These are phyloP conservation scores for Uria lomvia DNA, from an alignment of 2,113 vertebrate species.

Conservation along the genomic window DNA sequence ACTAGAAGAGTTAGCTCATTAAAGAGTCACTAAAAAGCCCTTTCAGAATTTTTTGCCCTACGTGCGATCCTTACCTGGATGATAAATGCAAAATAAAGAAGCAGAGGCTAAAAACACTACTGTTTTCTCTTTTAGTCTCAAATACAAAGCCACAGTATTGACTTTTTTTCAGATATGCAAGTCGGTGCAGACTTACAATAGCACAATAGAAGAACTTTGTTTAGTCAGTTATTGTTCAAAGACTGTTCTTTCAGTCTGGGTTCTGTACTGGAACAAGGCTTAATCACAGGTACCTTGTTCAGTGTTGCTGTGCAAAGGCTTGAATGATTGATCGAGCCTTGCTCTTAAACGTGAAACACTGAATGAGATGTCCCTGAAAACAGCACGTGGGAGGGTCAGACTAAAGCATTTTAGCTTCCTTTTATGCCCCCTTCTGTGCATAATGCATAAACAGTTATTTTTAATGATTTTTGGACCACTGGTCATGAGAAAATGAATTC, in stretches of 20 bases:
- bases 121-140: background rate
- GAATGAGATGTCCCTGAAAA: background rate
- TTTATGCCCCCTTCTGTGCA: background rate
- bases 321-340: background rate
- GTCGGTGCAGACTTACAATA: background rate
- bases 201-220: background rate
- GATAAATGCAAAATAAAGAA: background rate
- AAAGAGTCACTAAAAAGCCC: background rate
- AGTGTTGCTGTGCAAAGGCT: background rate
- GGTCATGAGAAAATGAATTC: background rate
- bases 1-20: background rate
- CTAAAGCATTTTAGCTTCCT: background rate
- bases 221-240: background rate
- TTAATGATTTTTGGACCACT: background rate
- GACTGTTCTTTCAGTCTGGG: background rate
- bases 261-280: background rate
- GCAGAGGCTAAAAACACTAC: background rate
- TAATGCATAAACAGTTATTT: background rate
- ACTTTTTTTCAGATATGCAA: background rate
- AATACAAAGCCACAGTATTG: background rate
- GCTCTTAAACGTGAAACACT: background rate
- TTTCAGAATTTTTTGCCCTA: background rate
- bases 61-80: background rate
- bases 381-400: background rate
- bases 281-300: background rate